phyloP scores from a whole-genome alignment of 53 echinoderm and acorn worm species.

The Antedon mediterranea region DNA sequence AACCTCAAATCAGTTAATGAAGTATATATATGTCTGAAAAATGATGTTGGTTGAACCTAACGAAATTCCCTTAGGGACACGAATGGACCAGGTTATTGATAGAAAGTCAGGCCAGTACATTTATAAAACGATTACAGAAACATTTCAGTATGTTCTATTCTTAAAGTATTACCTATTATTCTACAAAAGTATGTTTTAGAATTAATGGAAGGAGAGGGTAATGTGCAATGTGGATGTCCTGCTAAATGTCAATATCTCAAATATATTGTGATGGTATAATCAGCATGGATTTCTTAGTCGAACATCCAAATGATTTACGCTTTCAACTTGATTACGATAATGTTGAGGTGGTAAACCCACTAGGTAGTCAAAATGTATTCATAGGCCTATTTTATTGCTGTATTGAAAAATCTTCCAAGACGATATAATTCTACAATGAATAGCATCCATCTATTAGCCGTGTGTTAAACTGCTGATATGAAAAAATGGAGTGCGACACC shows the following conservation, averaged over 20 bases:
- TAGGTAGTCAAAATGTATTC: conserved; percentile 19
- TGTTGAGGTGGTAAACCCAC: conserved; percentile 18
- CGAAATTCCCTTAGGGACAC: conserved; percentile 5
- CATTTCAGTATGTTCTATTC: conserved; percentile 13
- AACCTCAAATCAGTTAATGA: conserved; percentile 6
- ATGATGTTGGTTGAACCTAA: neutral
- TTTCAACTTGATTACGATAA: conserved; percentile 32
- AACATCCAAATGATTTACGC: conserved; percentile 24
- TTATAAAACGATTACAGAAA: neutral
- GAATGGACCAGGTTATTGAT: conserved; percentile 7
- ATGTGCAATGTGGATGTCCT: neutral
- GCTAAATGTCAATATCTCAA: neutral
- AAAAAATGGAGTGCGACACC: conserved; percentile 33
- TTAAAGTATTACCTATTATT: conserved; percentile 12
- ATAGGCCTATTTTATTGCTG: conserved; percentile 24
- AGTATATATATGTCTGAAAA: conserved; percentile 8
- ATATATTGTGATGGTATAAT: conserved; percentile 31
- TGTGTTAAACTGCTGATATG: conserved; percentile 20
- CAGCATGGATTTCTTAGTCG: conserved; percentile 28
- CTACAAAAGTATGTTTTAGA: conserved; percentile 3
- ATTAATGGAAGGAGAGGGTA: conserved; percentile 4
- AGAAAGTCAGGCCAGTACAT: conserved; percentile 2
- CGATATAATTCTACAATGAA: conserved; percentile 23
- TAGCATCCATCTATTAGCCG: conserved; percentile 22
- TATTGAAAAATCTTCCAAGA: conserved; percentile 30